Evolutionary conservation across 2,113 vertebrate species (phyloP).

Genomic region (Thunnus maccoyii): DNA sequence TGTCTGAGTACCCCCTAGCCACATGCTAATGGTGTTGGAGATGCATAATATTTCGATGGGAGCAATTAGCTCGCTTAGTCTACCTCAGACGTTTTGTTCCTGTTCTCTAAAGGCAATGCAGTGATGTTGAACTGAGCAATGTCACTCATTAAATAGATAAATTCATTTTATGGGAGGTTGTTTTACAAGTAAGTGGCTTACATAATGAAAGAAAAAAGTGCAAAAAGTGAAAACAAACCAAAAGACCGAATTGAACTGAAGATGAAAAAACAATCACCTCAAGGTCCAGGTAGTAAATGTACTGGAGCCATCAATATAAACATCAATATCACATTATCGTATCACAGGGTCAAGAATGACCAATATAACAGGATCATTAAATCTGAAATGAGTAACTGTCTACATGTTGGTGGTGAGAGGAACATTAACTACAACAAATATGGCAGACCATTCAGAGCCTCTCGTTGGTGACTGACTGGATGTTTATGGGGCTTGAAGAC

Average conservation of each 20-base stretch:
- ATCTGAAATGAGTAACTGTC: too few species aligned
- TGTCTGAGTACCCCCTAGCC: conserved; percentile 19
- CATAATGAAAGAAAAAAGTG: background rate
- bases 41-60: background rate
- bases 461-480: too few species aligned
- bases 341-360: too few species aligned
- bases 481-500: too few species aligned
- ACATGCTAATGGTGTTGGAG: background rate
- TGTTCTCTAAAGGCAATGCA: background rate
- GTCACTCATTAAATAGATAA: background rate
- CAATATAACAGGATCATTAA: too few species aligned
- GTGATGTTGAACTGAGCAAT: background rate
- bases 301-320: background rate
- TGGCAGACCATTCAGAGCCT: too few species aligned
- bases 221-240: too few species aligned
- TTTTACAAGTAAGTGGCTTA: background rate
- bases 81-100: background rate
- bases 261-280: background rate
- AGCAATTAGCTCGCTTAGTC: conserved; percentile 15
- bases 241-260: background rate
- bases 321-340: background rate
- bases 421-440: too few species aligned
- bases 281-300: too few species aligned
- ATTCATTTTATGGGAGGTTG: background rate
- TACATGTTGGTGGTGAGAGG: too few species aligned